Base-by-base conservation (phyloP, 2,888 invertebrate species). In the Trichogramma evanescens region DNA sequence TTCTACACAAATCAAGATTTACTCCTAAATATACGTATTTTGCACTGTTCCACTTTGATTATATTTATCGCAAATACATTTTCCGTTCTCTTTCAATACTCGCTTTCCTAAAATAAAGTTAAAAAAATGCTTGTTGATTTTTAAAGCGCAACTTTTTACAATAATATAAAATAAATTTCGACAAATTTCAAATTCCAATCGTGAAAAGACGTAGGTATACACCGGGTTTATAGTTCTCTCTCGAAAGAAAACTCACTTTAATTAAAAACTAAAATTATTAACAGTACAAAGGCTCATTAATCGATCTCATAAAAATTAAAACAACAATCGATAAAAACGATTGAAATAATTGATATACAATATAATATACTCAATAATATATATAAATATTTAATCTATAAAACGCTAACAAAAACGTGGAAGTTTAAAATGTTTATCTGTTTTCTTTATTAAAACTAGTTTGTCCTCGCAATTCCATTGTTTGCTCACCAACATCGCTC, bases 31-130 rank as follows among this genome's bases (percentile, higher is more conserved):
- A 61, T 63, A 62, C 64, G 60, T 64, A 63, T 65, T 66, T 66
- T 66, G 64, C 64, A 62, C 64, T 64, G 58, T 65, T 66, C 62
- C 59, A 61, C 64, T 66, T 66, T 66, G 66, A 66, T 57, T 57
- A 50, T 39, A 13, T 45, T 8, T 13, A 26, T 48, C 26, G 26
- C 26, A 26, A 38, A 39, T 54, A 13, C 48, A 48, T 26, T 44
- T 54, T 26, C n/a, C 40, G 6, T 8, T 13, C 26, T 43, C 38
- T 54, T 48, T 40, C 42, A 48, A 48, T 26, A 26, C 26, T 26
- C 26, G 26, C 26, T 2, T 26, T 26, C 26, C 26, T 26, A 26
- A 26, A 26, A 26, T 26, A 26, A 26, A 26, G 26, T 26, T 26
- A 26, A 26, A 26, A 26, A 26, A 26, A 26, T 2, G 26, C 26